Percentiles rank a stretch among this genome's conserved stretches.
Conservation (phyloP, 2,888 invertebrate species). For the Sthenelais limicola region DNA sequence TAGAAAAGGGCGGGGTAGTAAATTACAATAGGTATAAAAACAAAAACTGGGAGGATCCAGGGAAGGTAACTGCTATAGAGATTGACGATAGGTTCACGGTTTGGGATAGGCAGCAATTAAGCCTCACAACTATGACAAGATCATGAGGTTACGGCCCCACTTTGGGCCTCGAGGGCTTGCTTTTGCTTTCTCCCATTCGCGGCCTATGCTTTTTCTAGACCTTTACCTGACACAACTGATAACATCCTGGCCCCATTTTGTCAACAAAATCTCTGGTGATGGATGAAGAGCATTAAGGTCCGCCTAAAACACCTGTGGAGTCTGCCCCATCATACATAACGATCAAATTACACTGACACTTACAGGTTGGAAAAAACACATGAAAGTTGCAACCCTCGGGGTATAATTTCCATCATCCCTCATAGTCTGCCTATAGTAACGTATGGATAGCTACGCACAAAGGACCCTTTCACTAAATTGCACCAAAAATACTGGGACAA, state of each 20-base stretch:
- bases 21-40: no score
- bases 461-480: conserved; percentile 29
- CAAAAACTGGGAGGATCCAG: no score
- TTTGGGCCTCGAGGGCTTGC: no score
- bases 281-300: conserved; percentile 32
- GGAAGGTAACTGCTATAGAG: no score
- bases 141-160: no score
- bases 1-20: no score
- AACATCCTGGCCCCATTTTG: conserved; percentile 35
- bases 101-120: no score
- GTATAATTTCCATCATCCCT: conserved; percentile 25
- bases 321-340: conserved; percentile 35
- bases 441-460: conserved; percentile 29
- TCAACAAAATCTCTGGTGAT: conserved; percentile 37
- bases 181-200: no score
- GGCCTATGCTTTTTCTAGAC: no score
- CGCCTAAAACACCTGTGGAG: conserved; percentile 29
- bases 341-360: conserved; percentile 40
- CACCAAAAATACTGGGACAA: conserved; percentile 22
- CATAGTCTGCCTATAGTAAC: conserved; percentile 8
- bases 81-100: no score
- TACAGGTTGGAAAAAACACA: conserved; percentile 28
- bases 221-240: conserved; percentile 23
- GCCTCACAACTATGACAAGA: no score
- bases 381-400: conserved; percentile 4